A percentile compares a stretch with the other conserved stretches of the same genome.
phyloP scores from a whole-genome alignment of 2,888 invertebrate genomes.

The Patella depressa region DNA sequence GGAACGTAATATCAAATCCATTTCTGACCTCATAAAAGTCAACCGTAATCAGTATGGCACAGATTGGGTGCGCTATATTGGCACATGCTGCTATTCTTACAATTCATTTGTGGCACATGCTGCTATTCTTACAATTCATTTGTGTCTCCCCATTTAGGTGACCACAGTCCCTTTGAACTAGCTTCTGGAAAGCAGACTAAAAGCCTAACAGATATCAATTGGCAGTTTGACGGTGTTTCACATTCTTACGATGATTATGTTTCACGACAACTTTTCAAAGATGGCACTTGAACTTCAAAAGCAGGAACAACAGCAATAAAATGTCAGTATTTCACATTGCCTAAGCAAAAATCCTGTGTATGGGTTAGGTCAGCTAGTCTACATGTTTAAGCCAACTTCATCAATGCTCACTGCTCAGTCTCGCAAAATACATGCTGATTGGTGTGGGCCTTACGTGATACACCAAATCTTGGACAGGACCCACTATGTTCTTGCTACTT shows the following conservation, averaged over 20 bases:
- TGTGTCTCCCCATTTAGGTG: neutral
- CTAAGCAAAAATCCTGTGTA: neutral
- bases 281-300: neutral
- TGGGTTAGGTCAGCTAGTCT: neutral
- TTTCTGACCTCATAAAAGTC: neutral
- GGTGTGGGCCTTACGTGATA: neutral
- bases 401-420: neutral
- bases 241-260: neutral
- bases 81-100: neutral
- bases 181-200: neutral
- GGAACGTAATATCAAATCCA: neutral
- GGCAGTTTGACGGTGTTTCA: neutral
- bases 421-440: neutral
- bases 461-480: neutral
- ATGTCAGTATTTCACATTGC: neutral
- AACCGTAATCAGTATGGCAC: neutral
- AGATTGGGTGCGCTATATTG: slow-evolving; percentile 4
- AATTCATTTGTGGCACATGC: neutral
- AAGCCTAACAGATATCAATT: neutral
- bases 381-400: neutral
- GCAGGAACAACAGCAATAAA: neutral
- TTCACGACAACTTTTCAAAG: neutral
- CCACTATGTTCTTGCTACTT: neutral
- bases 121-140: slow-evolving; percentile 3
- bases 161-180: neutral